Percentiles rank a stretch among this genome's conserved stretches.
Evolutionary conservation across 2,797 vertebrate species (phyloP).

Genomic region (Gymnopithys bicolor): DNA sequence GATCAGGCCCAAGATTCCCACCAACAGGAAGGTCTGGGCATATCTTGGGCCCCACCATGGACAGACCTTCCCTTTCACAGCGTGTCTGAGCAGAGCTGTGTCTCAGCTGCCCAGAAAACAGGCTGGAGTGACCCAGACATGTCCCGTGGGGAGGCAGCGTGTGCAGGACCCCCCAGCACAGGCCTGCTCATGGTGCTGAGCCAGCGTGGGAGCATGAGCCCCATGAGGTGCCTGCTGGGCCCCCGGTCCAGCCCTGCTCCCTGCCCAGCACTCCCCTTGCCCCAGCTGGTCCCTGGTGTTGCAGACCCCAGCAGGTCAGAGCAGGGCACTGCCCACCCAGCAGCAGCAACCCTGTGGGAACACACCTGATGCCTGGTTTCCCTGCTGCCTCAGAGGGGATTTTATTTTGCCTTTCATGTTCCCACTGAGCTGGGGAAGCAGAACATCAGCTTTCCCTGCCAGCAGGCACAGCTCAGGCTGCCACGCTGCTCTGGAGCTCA

Average conservation of each 20-base stretch:
- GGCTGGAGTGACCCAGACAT: neutral
- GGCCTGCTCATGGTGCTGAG: neutral
- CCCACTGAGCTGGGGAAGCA: neutral
- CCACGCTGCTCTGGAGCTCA: accelerated
- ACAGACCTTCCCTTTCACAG: neutral
- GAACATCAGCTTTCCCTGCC: neutral
- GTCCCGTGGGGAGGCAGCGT: accelerated
- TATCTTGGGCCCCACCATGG: accelerated
- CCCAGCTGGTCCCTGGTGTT: accelerated
- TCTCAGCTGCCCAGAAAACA: accelerated
- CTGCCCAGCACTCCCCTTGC: accelerated
- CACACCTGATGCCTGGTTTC: neutral
- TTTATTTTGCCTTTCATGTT: neutral
- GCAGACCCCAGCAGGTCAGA: accelerated
- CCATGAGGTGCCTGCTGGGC: neutral
- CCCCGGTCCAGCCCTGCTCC: neutral
- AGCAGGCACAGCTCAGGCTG: accelerated
- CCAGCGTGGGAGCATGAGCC: accelerated
- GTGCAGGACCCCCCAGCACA: accelerated
- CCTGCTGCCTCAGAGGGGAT: neutral
- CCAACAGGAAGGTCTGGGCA: neutral
- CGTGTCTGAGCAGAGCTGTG: accelerated
- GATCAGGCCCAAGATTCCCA: neutral
- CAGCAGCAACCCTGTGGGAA: neutral
- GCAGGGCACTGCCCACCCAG: neutral